Conservation (phyloP, 2,797 vertebrate genomes). For the Tapera naevia region DNA sequence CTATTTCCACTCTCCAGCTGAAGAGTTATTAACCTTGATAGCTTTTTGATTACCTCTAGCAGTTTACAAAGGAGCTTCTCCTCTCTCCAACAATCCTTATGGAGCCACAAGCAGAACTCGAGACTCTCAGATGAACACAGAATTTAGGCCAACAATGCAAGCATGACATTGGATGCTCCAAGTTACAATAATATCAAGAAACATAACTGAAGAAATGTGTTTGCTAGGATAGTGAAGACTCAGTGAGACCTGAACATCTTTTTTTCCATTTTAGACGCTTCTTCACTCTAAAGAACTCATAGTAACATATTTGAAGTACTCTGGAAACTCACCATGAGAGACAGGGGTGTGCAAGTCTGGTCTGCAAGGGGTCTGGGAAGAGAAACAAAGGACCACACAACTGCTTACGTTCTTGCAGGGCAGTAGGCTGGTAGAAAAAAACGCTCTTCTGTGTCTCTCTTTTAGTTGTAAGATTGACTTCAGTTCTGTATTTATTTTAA, state of each 20-base stretch:
- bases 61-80: background rate
- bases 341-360: background rate
- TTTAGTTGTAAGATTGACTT: background rate
- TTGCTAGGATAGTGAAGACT: background rate
- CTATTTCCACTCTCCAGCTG: background rate
- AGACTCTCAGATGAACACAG: accelerated
- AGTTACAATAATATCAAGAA: background rate
- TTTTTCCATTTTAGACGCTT: background rate
- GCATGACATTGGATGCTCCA: background rate
- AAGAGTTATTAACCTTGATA: background rate
- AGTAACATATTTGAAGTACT: background rate
- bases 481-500: background rate
- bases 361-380: background rate
- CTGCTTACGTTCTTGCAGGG: background rate
- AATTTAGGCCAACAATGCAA: background rate
- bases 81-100: background rate
- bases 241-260: background rate
- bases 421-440: background rate
- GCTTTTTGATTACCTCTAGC: background rate
- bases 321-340: accelerated
- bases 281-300: background rate
- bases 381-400: background rate
- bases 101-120: background rate
- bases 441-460: background rate
- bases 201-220: background rate